Evolutionary conservation across 2,888 invertebrate species (phyloP).

Genomic region (Thereva unica): DNA sequence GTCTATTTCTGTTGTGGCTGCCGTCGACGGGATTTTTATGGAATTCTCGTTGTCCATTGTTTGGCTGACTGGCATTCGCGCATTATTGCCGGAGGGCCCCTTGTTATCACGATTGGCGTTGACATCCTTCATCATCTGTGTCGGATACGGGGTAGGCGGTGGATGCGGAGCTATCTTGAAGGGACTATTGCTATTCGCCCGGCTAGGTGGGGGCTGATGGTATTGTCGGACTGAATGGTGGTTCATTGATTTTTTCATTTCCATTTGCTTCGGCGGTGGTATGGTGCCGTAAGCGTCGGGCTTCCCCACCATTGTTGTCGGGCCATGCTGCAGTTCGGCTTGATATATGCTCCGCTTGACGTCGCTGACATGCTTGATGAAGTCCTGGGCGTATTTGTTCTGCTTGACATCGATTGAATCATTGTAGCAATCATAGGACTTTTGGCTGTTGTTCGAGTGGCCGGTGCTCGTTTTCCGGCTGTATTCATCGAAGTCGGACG

Average conservation of each 20-base stretch:
- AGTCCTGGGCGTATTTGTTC: conserved; percentile 58
- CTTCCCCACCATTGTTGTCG: conserved; percentile 43
- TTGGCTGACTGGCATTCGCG: conserved; percentile 15
- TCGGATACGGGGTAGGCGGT: neutral
- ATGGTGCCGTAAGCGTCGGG: conserved; percentile 34
- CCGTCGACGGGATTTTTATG: conserved; percentile 6
- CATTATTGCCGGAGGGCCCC: conserved; percentile 3
- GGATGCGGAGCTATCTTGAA: conserved; percentile 30
- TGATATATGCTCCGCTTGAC: conserved; percentile 58
- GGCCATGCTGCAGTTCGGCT: conserved; percentile 52
- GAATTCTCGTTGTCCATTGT: conserved; percentile 22
- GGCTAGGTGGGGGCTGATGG: conserved; percentile 17
- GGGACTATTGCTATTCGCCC: conserved; percentile 31
- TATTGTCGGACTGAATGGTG: conserved; percentile 40
- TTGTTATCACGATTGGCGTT: conserved; percentile 24
- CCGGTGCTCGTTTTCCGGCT: conserved; percentile 40
- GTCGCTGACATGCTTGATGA: conserved; percentile 58
- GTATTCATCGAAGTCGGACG: conserved; percentile 58
- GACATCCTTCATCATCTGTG: conserved; percentile 33
- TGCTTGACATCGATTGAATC: conserved; percentile 52
- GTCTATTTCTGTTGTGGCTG: neutral
- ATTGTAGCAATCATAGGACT: conserved; percentile 46
- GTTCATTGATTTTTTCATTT: conserved; percentile 37
- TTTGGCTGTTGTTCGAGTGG: conserved; percentile 42
- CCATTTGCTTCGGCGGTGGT: conserved; percentile 38